Percentiles rank a stretch among this genome's conserved stretches.
phyloP scores from a whole-genome alignment of 2,888 invertebrate genomes.

The Apamea anceps region DNA sequence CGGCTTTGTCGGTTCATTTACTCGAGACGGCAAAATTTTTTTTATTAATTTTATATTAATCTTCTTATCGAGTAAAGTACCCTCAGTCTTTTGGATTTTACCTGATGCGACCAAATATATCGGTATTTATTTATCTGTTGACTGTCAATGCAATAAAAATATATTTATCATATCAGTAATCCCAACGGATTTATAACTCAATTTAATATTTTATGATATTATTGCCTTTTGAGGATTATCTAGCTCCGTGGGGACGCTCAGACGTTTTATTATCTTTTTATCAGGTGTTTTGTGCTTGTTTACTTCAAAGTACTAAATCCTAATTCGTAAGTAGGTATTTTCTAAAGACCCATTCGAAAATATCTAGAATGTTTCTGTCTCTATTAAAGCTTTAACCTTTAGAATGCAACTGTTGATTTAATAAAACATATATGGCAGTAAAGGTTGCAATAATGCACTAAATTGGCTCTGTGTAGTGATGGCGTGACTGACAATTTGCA shows the following conservation, averaged over 20 bases:
- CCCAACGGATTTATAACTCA: conserved; percentile 32
- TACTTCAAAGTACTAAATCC: not conserved
- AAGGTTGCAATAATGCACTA: conserved; percentile 46
- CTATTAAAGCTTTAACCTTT: conserved; percentile 47
- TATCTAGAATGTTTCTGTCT: conserved; percentile 10
- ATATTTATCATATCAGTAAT: conserved; percentile 37
- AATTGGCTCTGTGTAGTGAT: conserved; percentile 47
- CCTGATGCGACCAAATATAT: conserved; percentile 24
- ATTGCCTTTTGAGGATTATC: conserved; percentile 28
- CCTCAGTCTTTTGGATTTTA: conserved; percentile 15
- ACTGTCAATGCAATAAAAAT: conserved; percentile 28
- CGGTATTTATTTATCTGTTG: conserved; percentile 24
- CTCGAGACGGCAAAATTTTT: not conserved
- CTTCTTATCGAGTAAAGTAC: conserved; percentile 2
- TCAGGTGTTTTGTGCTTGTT: conserved; percentile 27
- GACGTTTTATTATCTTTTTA: conserved; percentile 12
- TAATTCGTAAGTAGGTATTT: conserved; percentile 16
- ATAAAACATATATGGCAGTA: conserved; percentile 51
- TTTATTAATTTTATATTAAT: too few species aligned
- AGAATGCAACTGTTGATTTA: conserved; percentile 47
- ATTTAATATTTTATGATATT: conserved; percentile 31
- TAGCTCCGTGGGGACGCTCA: conserved; percentile 11
- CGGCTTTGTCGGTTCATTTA: conserved; percentile 22
- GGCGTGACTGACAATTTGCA: conserved; percentile 57
- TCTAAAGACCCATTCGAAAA: not conserved